Percentiles rank a stretch among this genome's conserved stretches.
These are phyloP conservation scores for Lydus trimaculatus DNA, from an alignment of 2,888 invertebrate species.

Conservation along the genomic window DNA sequence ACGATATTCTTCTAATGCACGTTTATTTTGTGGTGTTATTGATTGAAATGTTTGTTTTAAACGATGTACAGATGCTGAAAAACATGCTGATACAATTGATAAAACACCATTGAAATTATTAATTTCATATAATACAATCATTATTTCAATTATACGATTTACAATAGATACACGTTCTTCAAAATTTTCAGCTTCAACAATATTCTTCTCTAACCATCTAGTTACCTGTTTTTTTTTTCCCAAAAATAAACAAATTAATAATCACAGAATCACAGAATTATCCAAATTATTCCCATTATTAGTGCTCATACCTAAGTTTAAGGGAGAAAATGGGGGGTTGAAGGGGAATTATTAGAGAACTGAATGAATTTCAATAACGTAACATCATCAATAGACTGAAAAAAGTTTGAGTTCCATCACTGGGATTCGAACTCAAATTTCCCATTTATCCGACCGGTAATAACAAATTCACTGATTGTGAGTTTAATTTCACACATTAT, in stretches of 20 bases:
- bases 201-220: conserved; percentile 95
- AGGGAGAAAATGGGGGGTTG: too few relatives aligned
- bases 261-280: not conserved
- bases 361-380: too few relatives aligned
- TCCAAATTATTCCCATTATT: too few relatives aligned
- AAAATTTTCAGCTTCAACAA: conserved; percentile 93
- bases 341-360: too few relatives aligned
- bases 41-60: conserved; percentile 81
- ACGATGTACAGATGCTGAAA: conserved; percentile 90
- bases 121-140: conserved; percentile 92
- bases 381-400: too few relatives aligned
- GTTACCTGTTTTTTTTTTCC: conserved; percentile 73
- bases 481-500: too few relatives aligned
- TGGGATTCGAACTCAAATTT: too few relatives aligned
- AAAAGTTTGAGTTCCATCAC: too few relatives aligned
- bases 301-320: too few relatives aligned
- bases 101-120: conserved; percentile 99
- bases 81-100: conserved; percentile 91
- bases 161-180: conserved; percentile 94
- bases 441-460: too few relatives aligned
- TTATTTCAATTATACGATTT: conserved; percentile 90
- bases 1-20: conserved; percentile 86
- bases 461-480: too few relatives aligned
- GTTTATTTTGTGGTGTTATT: conserved; percentile 76
- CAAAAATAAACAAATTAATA: conserved; percentile 29